A percentile compares a stretch with the other conserved stretches of the same genome.
These are phyloP conservation scores for Upupa epops DNA, from an alignment of 2,113 vertebrate genomes.

Conservation along the genomic window DNA sequence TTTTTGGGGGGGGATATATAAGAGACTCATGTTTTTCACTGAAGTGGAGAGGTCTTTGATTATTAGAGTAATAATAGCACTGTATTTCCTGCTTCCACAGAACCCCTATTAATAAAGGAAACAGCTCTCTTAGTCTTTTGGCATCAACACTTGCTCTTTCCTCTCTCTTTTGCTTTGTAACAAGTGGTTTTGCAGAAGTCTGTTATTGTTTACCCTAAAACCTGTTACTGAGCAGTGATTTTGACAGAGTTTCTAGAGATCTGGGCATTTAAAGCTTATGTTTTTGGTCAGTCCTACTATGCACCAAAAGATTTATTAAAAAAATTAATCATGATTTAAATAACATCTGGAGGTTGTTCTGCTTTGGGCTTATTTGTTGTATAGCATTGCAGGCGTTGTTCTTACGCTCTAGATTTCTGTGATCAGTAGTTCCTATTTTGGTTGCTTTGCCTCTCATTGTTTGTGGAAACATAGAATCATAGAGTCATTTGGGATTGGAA, in stretches of 20 bases:
- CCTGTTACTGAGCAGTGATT: background rate
- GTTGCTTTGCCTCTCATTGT: background rate
- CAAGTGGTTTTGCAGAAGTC: background rate
- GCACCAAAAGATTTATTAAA: background rate
- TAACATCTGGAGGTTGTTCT: background rate
- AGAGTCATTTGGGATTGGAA: too few relatives aligned
- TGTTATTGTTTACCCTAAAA: background rate
- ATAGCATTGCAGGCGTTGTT: background rate
- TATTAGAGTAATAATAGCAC: constrained; percentile 24
- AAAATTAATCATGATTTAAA: background rate
- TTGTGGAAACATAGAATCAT: background rate
- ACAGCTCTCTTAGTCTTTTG: background rate
- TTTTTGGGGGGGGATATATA: background rate
- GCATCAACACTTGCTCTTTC: background rate
- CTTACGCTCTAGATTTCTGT: background rate
- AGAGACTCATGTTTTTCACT: background rate
- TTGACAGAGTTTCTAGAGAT: background rate
- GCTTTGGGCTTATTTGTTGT: background rate
- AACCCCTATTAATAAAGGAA: constrained; percentile 13
- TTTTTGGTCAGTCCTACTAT: background rate
- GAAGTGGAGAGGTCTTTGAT: background rate
- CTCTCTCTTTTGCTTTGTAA: background rate
- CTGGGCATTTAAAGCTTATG: background rate
- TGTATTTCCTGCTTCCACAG: background rate
- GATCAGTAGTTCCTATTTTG: background rate